Evolutionary conservation across 2,797 vertebrate species (phyloP), one percentile per base, ranked within the genome.

Genomic region (Gambusia yucatana): DNA sequence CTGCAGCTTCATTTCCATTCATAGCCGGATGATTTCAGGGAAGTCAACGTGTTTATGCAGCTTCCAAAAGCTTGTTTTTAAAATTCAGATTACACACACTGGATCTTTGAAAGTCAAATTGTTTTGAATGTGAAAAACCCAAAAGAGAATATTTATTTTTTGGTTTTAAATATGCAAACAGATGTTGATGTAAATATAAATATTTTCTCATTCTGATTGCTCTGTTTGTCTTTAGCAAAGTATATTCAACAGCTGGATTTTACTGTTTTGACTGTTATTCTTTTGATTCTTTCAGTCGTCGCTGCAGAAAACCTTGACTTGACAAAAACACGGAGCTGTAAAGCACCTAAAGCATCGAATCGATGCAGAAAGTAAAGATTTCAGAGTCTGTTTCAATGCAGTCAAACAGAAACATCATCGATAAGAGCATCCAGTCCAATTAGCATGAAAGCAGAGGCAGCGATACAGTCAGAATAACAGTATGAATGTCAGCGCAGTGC

Each of bases 81-180:
- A 67, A 57, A 28, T 82, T 81, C 46, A 1, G 0, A 71, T 57
- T 14, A 2, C 44, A 17, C 30, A 1, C 30, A 50, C 28, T 48
- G 71, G 30, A 14, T 36, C 30, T 79, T 72, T 57, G 13, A 28
- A 69, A 41, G 67, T 75, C 16, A 17, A n/a, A 5, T 43, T 43
- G 14, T 63, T 69, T 41, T 33, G 22, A 74, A 69, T 74, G 72
- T 86, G 70, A 90, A 89, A 86, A 86, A 87, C 79, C 75, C 39
- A 87, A 47, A 28, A 41, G 43, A 55, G 71, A 75, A 57, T 67
- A 81, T 81, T 76, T 50, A 80, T 82, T 78, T 82, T 50, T 76
- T 55, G n/a, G n/a, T n/a, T 65, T 76, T 48, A 78, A 79, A 77
- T 76, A 73, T 80, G 73, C 46, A 61, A 80, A 82, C 82, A 85